Percentiles rank a stretch among this genome's conserved stretches.
Conservation (phyloP, 1,140 invertebrate species). For the Antheraea mylitta region DNA sequence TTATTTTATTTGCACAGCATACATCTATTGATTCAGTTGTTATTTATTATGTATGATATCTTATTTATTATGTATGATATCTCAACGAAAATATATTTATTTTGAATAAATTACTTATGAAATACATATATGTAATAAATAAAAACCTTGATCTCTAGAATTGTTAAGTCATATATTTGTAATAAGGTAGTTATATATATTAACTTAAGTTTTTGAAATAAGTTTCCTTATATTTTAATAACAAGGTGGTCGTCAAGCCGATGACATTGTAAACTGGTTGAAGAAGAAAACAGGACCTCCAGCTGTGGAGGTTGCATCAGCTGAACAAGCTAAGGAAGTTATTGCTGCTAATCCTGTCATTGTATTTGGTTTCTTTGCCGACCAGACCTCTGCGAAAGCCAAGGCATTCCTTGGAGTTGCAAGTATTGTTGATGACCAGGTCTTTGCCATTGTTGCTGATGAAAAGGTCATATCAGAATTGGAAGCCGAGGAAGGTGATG, state of each 20-base stretch:
- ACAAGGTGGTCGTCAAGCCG: conserved; percentile 92
- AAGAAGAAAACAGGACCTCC: conserved; percentile 97
- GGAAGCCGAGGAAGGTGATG: conserved; percentile 85
- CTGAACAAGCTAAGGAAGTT: conserved; percentile 92
- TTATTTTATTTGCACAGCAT: neutral
- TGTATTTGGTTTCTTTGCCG: conserved; percentile 97
- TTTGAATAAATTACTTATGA: neutral
- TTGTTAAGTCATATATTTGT: no score
- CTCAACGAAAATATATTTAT: neutral
- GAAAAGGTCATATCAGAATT: conserved; percentile 88
- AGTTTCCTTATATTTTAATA: conserved; percentile 9
- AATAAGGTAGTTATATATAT: no score
- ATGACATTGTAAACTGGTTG: conserved; percentile 96
- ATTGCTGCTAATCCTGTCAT: conserved; percentile 89
- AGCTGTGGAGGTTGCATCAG: conserved; percentile 86
- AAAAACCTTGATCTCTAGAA: no score
- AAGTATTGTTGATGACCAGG: conserved; percentile 89
- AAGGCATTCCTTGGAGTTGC: conserved; percentile 92
- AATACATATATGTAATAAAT: neutral
- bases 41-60: neutral
- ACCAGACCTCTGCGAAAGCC: conserved; percentile 87
- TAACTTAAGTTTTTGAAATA: no score
- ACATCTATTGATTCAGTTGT: neutral
- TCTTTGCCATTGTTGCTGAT: conserved; percentile 92
- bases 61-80: neutral